These are phyloP conservation scores for Oreochromis grahami DNA, from an alignment of 2,797 vertebrate species.

Conservation along the genomic window DNA sequence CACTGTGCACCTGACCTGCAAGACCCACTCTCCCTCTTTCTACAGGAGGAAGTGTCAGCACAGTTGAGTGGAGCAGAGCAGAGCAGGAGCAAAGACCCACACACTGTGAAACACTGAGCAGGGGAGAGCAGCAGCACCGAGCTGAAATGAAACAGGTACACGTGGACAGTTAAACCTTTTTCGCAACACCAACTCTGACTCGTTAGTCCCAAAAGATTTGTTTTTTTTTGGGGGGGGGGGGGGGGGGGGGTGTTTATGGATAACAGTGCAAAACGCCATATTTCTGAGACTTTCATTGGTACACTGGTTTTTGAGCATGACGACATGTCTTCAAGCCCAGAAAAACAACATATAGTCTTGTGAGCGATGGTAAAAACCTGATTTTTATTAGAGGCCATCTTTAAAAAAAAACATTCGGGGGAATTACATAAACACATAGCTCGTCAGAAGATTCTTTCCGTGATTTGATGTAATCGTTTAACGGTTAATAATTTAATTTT, in stretches of 20 bases:
- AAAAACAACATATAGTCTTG: not conserved
- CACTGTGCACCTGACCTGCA: not conserved
- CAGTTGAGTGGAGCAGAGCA: not conserved
- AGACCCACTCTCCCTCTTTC: not conserved
- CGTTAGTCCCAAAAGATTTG: not conserved
- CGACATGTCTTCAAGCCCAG: not conserved
- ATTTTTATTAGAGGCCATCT: not conserved
- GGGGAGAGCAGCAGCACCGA: not conserved
- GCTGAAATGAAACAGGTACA: not conserved
- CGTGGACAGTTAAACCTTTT: not conserved
- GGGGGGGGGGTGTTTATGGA: accelerated
- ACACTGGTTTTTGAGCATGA: not conserved
- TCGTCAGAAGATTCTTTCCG: not conserved
- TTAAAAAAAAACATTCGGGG: accelerated
- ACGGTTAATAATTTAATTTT: not conserved
- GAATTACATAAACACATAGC: not conserved
- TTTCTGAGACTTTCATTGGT: not conserved
- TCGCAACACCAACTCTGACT: not conserved
- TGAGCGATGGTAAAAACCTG: not conserved
- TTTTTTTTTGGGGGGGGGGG: too few relatives aligned
- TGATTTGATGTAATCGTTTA: not conserved
- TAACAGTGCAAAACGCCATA: not conserved
- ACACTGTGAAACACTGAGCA: not conserved
- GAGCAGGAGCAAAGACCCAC: not conserved
- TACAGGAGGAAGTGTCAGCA: not conserved